Evolutionary conservation across 2,797 vertebrate genomes (phyloP).

Genomic region (Benthosema pterotum): DNA sequence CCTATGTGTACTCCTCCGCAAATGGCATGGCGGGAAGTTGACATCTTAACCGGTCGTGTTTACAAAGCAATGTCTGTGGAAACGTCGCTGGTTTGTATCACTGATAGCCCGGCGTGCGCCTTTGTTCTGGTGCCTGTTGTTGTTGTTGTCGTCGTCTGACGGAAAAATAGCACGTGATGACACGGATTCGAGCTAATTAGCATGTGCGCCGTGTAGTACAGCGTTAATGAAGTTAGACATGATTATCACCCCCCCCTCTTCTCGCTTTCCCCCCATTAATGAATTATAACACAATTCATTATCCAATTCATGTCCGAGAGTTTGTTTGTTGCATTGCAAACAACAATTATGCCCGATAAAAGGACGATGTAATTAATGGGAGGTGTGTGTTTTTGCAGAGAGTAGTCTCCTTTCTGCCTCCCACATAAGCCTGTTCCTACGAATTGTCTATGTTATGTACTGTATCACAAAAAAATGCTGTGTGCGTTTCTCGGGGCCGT

Average conservation of each 20-base stretch:
- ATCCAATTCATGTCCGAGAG: slow-evolving; percentile 44
- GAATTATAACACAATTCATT: slow-evolving; percentile 51
- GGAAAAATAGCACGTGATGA: slow-evolving; percentile 46
- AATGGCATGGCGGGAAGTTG: not conserved
- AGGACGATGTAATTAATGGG: slow-evolving; percentile 49
- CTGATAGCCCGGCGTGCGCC: not conserved
- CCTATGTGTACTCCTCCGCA: slow-evolving; percentile 4
- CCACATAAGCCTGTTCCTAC: slow-evolving; percentile 42
- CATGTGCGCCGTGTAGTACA: slow-evolving; percentile 37
- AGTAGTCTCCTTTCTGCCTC: slow-evolving; percentile 2
- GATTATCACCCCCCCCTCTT: slow-evolving; percentile 19
- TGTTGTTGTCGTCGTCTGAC: slow-evolving; percentile 28
- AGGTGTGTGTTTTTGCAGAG: slow-evolving; percentile 25
- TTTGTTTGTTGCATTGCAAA: slow-evolving; percentile 48
- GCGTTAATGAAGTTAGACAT: slow-evolving; percentile 53
- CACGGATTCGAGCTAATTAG: slow-evolving; percentile 49
- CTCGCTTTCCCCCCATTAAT: slow-evolving; percentile 41
- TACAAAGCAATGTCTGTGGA: slow-evolving; percentile 17
- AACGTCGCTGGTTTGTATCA: not conserved
- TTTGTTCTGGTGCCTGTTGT: slow-evolving; percentile 9
- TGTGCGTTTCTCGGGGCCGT: slow-evolving; percentile 26
- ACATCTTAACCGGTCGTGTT: slow-evolving; percentile 48
- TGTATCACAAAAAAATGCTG: not conserved
- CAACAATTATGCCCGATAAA: slow-evolving; percentile 53
- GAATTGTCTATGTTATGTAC: slow-evolving; percentile 44